phyloP scores from a whole-genome alignment of 2,797 vertebrate genomes.

The Chelon auratus region DNA sequence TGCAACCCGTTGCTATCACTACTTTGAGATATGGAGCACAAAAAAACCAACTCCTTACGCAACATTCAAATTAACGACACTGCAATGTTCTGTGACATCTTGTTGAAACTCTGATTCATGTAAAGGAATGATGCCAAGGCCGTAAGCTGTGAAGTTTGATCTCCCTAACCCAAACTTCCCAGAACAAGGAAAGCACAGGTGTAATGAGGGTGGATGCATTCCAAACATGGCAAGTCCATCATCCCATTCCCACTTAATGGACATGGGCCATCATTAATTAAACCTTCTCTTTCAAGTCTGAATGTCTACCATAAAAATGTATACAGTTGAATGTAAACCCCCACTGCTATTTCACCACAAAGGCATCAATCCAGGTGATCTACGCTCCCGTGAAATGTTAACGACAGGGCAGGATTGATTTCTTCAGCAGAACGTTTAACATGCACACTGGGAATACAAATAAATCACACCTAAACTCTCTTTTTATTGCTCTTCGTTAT shows the following conservation, averaged over 20 bases:
- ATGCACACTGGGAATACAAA: background rate
- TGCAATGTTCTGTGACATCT: constrained; percentile 26
- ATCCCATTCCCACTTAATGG: no score
- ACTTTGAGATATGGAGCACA: constrained; percentile 26
- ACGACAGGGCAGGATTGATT: constrained; percentile 19
- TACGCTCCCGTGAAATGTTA: background rate
- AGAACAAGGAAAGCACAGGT: no score
- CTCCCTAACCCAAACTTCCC: no score
- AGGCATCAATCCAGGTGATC: constrained; percentile 21
- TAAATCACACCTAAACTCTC: constrained; percentile 1
- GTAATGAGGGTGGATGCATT: no score
- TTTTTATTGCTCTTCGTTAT: constrained; percentile 23
- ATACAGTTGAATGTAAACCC: background rate
- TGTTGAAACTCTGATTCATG: constrained; percentile 17
- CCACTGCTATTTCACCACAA: background rate
- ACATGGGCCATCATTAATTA: no score
- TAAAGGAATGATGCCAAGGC: constrained; percentile 17
- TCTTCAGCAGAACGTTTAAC: constrained; percentile 11
- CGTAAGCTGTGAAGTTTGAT: constrained; percentile 18
- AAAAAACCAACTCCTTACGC: constrained; percentile 53
- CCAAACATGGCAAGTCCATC: no score
- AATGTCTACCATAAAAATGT: no score
- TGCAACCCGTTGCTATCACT: constrained; percentile 34
- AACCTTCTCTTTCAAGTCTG: no score
- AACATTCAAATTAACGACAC: constrained; percentile 39